Percentiles rank a stretch among this genome's conserved stretches.
These are phyloP conservation scores for Kryptolebias ocellatus DNA, from an alignment of 2,797 vertebrate species.

Conservation along the genomic window DNA sequence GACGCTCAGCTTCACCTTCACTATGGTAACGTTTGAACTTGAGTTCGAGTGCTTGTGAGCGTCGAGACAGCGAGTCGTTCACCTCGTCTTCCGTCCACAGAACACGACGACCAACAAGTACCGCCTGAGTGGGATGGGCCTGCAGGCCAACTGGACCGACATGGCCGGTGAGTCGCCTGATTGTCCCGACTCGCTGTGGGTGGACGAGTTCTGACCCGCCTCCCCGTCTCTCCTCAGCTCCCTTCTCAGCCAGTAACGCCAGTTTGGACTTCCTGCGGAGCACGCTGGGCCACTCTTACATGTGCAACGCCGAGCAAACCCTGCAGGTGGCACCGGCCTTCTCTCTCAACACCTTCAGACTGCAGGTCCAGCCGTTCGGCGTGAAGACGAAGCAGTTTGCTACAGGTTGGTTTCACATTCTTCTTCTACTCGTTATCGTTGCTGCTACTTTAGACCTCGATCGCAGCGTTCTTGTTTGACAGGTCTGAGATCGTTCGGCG, in stretches of 20 bases:
- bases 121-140: conserved; percentile 72
- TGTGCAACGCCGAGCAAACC: conserved; percentile 87
- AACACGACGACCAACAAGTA: conserved; percentile 80
- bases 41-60: neutral
- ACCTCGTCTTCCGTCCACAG: conserved; percentile 48
- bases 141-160: conserved; percentile 70
- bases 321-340: conserved; percentile 77
- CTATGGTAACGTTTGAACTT: conserved; percentile 71
- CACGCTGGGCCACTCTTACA: conserved; percentile 89
- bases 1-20: conserved; percentile 81
- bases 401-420: conserved; percentile 77
- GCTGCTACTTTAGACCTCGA: no score
- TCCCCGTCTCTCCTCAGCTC: conserved; percentile 51
- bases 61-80: neutral
- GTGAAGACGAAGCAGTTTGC: conserved; percentile 87
- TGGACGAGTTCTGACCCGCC: neutral
- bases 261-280: conserved; percentile 86
- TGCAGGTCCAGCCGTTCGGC: conserved; percentile 91
- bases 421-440: neutral
- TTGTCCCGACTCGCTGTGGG: neutral
- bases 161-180: conserved; percentile 66
- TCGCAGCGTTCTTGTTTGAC: no score
- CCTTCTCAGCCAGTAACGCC: conserved; percentile 71
- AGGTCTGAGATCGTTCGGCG: no score
- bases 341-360: conserved; percentile 86